These are phyloP conservation scores for Rhadinocentrus ornatus DNA, from an alignment of 2,797 vertebrate genomes.

Conservation along the genomic window DNA sequence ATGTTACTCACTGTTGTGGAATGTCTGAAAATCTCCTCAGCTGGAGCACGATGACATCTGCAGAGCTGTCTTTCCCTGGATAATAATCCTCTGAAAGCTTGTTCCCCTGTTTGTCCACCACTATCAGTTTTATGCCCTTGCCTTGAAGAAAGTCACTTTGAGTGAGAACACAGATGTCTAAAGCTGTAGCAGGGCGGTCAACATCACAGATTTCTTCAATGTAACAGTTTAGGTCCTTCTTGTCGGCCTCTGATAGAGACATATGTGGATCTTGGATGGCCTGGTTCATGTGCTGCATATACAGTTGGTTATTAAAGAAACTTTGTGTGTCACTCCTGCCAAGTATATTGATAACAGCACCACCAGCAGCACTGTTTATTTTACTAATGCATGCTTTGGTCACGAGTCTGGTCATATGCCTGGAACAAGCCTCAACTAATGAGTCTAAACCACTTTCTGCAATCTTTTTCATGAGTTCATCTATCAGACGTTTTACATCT, in stretches of 20 bases:
- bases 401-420: constrained; percentile 16
- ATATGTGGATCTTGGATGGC: not conserved
- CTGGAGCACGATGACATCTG: constrained; percentile 7
- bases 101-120: constrained; percentile 1
- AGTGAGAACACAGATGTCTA: constrained; percentile 28
- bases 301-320: constrained; percentile 14
- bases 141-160: constrained; percentile 8
- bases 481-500: constrained; percentile 6
- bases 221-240: not conserved
- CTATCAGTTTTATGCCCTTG: constrained; percentile 21
- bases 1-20: constrained; percentile 10
- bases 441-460: not conserved
- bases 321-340: constrained; percentile 9
- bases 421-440: not conserved
- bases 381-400: rapidly evolving
- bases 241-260: not conserved
- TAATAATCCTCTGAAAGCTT: constrained; percentile 19
- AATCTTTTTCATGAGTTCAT: not conserved
- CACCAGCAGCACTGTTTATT: not conserved
- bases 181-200: constrained; percentile 3
- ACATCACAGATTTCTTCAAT: not conserved
- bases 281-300: constrained; percentile 12
- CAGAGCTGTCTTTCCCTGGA: not conserved
- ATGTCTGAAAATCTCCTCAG: constrained; percentile 11
- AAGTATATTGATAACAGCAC: not conserved